Evolutionary conservation across 2,888 invertebrate species (phyloP).

Genomic region (Ophonus ardosiacus): DNA sequence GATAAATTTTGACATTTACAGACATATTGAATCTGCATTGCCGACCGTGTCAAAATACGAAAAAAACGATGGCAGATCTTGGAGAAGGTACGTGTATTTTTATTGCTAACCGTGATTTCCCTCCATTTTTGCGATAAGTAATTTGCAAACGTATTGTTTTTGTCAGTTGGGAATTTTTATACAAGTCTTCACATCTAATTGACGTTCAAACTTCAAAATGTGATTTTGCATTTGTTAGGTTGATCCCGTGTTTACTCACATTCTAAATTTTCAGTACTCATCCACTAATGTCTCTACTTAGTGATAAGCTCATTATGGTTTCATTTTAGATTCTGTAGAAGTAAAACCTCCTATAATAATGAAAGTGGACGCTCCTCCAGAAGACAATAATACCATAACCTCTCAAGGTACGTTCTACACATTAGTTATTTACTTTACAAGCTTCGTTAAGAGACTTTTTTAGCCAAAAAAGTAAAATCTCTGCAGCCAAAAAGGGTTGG

Average conservation of each 20-base stretch:
- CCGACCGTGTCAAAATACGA: slow-evolving; percentile 61
- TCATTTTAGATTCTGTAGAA: slow-evolving; percentile 66
- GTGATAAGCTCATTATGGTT: slow-evolving; percentile 5
- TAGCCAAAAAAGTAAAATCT: neutral
- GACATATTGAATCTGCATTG: slow-evolving; percentile 40
- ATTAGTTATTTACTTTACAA: neutral
- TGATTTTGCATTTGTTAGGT: slow-evolving; percentile 60
- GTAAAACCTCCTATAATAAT: slow-evolving; percentile 72
- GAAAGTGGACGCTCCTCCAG: slow-evolving; percentile 72
- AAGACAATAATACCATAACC: slow-evolving; percentile 68
- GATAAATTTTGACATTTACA: slow-evolving; percentile 62
- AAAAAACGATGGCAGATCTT: slow-evolving; percentile 62
- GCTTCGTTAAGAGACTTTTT: neutral
- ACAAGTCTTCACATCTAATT: neutral
- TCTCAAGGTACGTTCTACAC: slow-evolving; percentile 69
- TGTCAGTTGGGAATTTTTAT: neutral
- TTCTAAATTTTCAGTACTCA: neutral
- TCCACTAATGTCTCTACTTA: neutral
- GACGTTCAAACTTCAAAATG: slow-evolving; percentile 26
- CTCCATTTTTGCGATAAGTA: neutral
- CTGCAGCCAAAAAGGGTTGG: too few relatives aligned
- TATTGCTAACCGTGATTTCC: neutral
- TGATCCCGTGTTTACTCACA: slow-evolving; percentile 50
- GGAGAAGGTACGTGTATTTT: slow-evolving; percentile 58
- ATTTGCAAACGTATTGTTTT: neutral